Base-by-base conservation (phyloP, 2,113 vertebrate species). In the Aphyosemion australe region DNA sequence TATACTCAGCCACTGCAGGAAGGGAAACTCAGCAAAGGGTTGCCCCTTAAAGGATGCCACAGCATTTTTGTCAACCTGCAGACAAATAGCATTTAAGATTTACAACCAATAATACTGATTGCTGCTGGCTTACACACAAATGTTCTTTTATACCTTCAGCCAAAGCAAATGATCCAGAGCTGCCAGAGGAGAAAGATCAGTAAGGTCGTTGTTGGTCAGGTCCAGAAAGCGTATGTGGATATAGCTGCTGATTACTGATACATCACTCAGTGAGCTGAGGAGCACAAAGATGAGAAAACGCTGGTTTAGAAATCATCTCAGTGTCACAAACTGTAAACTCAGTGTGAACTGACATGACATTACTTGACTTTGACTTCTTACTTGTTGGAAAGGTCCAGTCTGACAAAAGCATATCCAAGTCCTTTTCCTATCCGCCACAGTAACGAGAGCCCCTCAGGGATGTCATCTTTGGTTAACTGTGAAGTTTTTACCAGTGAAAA, bases 211-310 rank as follows among this genome's bases (percentile, higher is more conserved):
- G 65, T 91, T 92, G 37, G 96, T 96, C 60, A 98, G 12, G 76
- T 99, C 95, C 90, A 98, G 90, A 3, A 95, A 98, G 10, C 94
- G 94, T 65, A 98, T 86, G 72, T 99, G 95, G 84, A 95, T 78
- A 75, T 91, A 98, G 70, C 65, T 76, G 66, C 88, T 54, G 0
- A 99, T 85, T 51, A 94, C 69, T 47, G 68, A 41, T 60, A 98
- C 93, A 62, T 97, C 95, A 58, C 87, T 94, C 81, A 99, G 86
- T 32, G 80, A 65, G 70, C 96, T 99, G 68, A 47, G 13, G 26
- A 46, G 20, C 18, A 21, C 12, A 62, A 48, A 12, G 21, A 20
- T 21, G 5, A 53, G 1, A 42, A 42, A 58, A 26, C 26, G 5
- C 26, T 26, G 3, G 26, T 26, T 26, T 26, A 26, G 26, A 26